Percentiles rank a stretch among this genome's conserved stretches.
Evolutionary conservation across 2,113 vertebrate species (phyloP).

Genomic region (Erinaceus europaeus): DNA sequence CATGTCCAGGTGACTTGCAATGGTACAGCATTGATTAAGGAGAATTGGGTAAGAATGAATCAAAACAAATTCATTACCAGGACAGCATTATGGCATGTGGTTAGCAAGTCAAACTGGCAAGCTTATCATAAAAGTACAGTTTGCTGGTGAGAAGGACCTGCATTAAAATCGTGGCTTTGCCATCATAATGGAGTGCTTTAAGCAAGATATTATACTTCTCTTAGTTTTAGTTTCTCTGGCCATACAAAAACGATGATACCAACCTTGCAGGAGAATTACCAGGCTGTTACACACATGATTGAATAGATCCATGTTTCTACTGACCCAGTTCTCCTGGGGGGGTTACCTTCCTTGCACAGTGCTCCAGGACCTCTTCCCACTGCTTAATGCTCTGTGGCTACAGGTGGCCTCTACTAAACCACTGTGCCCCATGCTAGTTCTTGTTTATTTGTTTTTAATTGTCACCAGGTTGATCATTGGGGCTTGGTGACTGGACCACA

Average conservation of each 20-base stretch:
- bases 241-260: neutral
- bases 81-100: neutral
- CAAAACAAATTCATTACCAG: neutral
- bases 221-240: neutral
- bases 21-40: neutral
- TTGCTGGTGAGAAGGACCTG: neutral
- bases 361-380: neutral
- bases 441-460: too few relatives aligned
- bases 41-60: neutral
- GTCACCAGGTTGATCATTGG: too few relatives aligned
- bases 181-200: neutral
- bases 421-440: rapidly evolving
- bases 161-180: neutral
- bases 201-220: neutral
- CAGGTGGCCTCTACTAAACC: neutral
- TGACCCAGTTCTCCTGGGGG: neutral
- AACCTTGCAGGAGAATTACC: neutral
- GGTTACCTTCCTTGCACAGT: neutral
- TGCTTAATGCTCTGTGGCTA: neutral
- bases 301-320: neutral
- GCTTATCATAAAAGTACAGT: rapidly evolving
- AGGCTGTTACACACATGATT: neutral
- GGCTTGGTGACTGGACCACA: too few relatives aligned
- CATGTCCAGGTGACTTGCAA: neutral
- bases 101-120: neutral